Evolutionary conservation across 2,888 invertebrate species (phyloP).

Genomic region (Rhagonycha lutea): DNA sequence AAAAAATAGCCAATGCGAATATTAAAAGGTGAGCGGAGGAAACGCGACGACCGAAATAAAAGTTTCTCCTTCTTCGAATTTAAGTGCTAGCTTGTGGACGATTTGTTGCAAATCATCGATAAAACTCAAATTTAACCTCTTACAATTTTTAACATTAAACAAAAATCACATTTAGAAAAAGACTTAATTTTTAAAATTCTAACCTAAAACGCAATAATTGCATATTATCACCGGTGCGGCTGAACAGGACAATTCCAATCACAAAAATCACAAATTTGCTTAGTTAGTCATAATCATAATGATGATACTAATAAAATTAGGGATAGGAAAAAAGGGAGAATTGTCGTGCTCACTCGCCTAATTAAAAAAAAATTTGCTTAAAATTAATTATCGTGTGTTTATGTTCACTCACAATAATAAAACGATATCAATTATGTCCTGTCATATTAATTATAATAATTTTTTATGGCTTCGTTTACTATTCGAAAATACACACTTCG

Average conservation of each 20-base stretch:
- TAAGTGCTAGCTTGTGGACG: constrained; percentile 35
- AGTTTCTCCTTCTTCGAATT: constrained; percentile 8
- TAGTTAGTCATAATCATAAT: neutral
- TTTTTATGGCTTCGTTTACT: constrained; percentile 31
- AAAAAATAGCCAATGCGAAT: constrained; percentile 6
- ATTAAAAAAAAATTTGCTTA: constrained; percentile 44
- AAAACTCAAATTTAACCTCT: constrained; percentile 52
- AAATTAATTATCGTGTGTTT: constrained; percentile 32
- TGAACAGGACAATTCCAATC: constrained; percentile 54
- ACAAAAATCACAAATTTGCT: neutral
- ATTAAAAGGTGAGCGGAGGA: constrained; percentile 5
- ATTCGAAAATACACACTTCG: constrained; percentile 24
- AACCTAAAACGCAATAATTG: constrained; percentile 39
- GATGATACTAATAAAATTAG: neutral
- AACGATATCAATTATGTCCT: constrained; percentile 47
- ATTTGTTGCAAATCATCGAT: constrained; percentile 25
- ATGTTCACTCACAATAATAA: constrained; percentile 48
- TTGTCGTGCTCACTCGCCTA: constrained; percentile 57
- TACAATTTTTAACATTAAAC: constrained; percentile 50
- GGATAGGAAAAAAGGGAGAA: constrained; percentile 30
- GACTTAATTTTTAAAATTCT: constrained; percentile 42
- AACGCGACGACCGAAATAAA: neutral
- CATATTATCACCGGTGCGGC: constrained; percentile 53
- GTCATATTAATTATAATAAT: constrained; percentile 28
- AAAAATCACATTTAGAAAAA: constrained; percentile 53